Base-by-base conservation (phyloP, 1,140 invertebrate genomes). In the Apolygus lucorum region DNA sequence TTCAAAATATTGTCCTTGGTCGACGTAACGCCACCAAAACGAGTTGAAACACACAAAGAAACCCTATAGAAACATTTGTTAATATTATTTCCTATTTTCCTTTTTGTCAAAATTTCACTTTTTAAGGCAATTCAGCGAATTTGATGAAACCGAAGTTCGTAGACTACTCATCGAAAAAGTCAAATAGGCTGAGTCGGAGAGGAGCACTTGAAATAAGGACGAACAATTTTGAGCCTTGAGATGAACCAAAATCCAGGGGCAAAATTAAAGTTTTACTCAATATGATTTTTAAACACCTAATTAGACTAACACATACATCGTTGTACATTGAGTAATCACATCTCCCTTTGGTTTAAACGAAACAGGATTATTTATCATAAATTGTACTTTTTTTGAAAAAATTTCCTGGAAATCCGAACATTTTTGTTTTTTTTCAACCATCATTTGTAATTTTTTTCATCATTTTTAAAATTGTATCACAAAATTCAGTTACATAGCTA, bases 391-490 rank as follows among this genome's bases (percentile, higher is more conserved):
- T 59, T 24, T 64, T 63, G 25, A 13, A 63, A 52, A 52, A 70
- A 17, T 63, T 49, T 28, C 13, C 21, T 4, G 28, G 52, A 28
- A 54, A 29, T 52, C 52, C 34, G 24, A 21, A 52, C 54, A 22
- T 21, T 24, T 59, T 70, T 67, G 28, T 24, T 67, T 66, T 17
- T 67, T 70, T 66, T 66, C 67, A 52, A 54, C 49, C 14, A 27
- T 14, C 49, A 21, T 22, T n/a, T n/a, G 24, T 28, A 65, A 22
- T 52, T 49, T 70, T 65, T 49, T 65, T 66, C 22, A 63, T 63
- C 28, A n/a, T 62, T 29, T 68, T 54, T 64, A 42, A 42, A 70
- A 52, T 65, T 70, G 28, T 70, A 65, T 70, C 63, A 65, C 63
- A 52, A 34, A 63, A 69, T 69, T 34, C 24, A 64, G 52, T 66